These are phyloP conservation scores for Acipenser oxyrinchus DNA, from an alignment of 2,797 vertebrate species.

Conservation along the genomic window DNA sequence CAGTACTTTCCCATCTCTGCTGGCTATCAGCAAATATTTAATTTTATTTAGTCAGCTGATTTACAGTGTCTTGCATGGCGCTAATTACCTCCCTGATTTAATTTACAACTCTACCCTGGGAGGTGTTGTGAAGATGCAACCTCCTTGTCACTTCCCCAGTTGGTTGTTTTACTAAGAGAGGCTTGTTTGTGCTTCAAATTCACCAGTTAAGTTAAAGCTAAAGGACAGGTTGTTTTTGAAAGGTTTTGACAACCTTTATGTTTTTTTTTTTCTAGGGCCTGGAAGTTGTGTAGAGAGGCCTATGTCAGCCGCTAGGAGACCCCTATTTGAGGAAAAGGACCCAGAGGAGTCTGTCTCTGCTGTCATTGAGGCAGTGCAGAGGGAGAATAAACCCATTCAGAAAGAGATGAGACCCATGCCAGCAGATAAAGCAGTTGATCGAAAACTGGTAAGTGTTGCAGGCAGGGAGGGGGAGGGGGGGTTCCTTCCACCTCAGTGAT, in stretches of 20 bases:
- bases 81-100: no score
- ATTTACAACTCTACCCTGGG: background rate
- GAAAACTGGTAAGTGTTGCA: conserved; percentile 28
- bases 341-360: conserved; percentile 49
- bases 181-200: no score
- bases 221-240: no score
- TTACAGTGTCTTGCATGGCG: no score
- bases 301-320: conserved; percentile 64
- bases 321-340: conserved; percentile 51
- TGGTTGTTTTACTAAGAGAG: background rate
- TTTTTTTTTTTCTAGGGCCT: conserved; percentile 40
- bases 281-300: conserved; percentile 62
- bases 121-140: background rate
- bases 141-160: background rate
- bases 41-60: no score
- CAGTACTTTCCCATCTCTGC: no score
- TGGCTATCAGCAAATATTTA: no score
- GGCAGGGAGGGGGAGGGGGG: background rate
- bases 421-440: conserved; percentile 26
- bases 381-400: conserved; percentile 64
- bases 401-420: conserved; percentile 25
- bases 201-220: no score
- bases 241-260: no score
- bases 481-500: background rate
- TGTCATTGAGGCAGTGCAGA: conserved; percentile 73